Base-by-base conservation (phyloP, 2,888 invertebrate species). In the Disparrhopalites patrizii region DNA sequence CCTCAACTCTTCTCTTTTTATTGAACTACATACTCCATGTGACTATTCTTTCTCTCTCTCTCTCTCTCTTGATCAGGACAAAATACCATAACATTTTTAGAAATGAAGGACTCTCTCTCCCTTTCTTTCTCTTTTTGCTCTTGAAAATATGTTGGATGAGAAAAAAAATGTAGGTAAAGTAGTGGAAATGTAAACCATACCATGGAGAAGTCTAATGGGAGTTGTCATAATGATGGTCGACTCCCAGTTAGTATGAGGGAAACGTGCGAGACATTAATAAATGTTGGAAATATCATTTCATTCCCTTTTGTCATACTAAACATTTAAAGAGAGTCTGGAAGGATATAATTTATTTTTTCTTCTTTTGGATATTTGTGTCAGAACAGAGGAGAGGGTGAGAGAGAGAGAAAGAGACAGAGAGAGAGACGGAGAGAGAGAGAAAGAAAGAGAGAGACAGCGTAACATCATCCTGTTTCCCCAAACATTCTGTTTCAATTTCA, bases 201-300 rank as follows among this genome's bases (percentile, higher is more conserved):
- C 30, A 13, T 30, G 30, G 18, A 28, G 8, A 28, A 28, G n/a
- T 51, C 54, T 54, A 28, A 54, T 43, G 5, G 3, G n/a, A n/a
- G n/a, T 47, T 2, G 23, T 47, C 23, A 47, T 10, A 47, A 23
- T 47, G n/a, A 13, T 23, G 18, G 1, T 47, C 10, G 47, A 18
- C 15, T 54, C n/a, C 20, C 31, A 30, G 2, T 27, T 54, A 30
- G 54, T 54, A 27, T 28, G 3, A n/a, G 13, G 23, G 27, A 38
- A 57, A 57, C 57, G 50, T 61, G 33, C 15, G 30, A 43, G 47
- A 61, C 60, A 61, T 61, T 61, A 61, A 61, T 61, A 61, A 50
- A 50, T 61, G 60, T 61, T 50, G 47, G 47, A 50, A 30, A 61
- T 61, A 20, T 61, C 50, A 61, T 47, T 61, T 43, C n/a, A 43